Percentiles rank a stretch among this genome's conserved stretches.
phyloP scores from a whole-genome alignment of 2,797 vertebrate species.

The Anabas testudineus region DNA sequence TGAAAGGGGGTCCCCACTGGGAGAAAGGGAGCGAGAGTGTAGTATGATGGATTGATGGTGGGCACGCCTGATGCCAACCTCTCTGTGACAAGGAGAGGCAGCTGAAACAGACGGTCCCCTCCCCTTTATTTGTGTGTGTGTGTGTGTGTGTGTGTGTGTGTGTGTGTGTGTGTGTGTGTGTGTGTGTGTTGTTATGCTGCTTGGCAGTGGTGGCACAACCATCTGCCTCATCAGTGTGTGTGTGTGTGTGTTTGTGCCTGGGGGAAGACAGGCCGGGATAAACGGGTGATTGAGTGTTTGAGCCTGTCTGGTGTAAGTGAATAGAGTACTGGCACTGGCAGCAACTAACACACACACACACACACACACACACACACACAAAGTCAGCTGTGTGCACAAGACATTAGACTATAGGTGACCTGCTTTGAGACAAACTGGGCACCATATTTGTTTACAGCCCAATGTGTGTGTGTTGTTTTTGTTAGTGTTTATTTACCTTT shows the following conservation, averaged over 20 bases:
- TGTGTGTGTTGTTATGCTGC: slow-evolving; percentile 50
- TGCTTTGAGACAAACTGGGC: slow-evolving; percentile 71
- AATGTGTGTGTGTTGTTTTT: slow-evolving; percentile 9
- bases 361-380: slow-evolving; percentile 53
- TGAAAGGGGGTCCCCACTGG: slow-evolving; percentile 42
- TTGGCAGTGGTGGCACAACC: slow-evolving; percentile 64
- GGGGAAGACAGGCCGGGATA: slow-evolving; percentile 73
- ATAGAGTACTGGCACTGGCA: slow-evolving; percentile 71
- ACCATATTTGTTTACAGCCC: slow-evolving; percentile 62
- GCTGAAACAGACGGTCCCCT: slow-evolving; percentile 78
- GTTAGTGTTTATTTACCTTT: background rate
- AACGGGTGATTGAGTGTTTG: slow-evolving; percentile 77
- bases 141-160: slow-evolving; percentile 45
- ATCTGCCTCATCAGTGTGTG: slow-evolving; percentile 58
- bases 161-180: slow-evolving; percentile 46
- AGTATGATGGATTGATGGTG: slow-evolving; percentile 74
- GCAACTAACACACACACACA: slow-evolving; percentile 37
- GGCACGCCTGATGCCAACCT: slow-evolving; percentile 66
- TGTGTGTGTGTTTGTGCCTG: slow-evolving; percentile 49
- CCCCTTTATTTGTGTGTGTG: slow-evolving; percentile 71
- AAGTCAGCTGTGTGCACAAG: slow-evolving; percentile 78
- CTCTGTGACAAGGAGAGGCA: slow-evolving; percentile 73
- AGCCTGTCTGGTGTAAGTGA: slow-evolving; percentile 70
- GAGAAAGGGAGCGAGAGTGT: slow-evolving; percentile 8
- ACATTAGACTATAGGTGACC: slow-evolving; percentile 83